A percentile compares a stretch with the other conserved stretches of the same genome.
phyloP scores from a whole-genome alignment of 2,888 invertebrate genomes.

The Athalia cordata region DNA sequence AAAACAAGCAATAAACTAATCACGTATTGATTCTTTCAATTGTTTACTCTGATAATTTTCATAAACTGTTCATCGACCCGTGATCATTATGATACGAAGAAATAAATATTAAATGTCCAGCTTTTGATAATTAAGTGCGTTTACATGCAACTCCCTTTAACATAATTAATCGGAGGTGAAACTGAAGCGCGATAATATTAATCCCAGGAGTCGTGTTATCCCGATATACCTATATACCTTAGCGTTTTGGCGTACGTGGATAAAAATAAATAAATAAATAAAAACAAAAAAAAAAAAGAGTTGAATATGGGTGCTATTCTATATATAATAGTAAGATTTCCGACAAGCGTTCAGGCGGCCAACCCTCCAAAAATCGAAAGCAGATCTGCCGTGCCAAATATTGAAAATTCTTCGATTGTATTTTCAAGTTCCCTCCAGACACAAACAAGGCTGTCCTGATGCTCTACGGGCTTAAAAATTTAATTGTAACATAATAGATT shows the following conservation, averaged over 20 bases:
- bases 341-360: conserved; percentile 28
- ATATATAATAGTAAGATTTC: conserved; percentile 31
- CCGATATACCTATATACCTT: conserved; percentile 47
- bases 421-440: conserved; percentile 57
- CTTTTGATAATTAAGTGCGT: too few relatives aligned
- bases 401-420: conserved; percentile 53
- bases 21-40: neutral
- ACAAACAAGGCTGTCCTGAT: conserved; percentile 53
- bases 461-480: conserved; percentile 57
- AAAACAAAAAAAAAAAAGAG: conserved; percentile 38
- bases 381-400: conserved; percentile 45
- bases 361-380: conserved; percentile 40
- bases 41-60: too few relatives aligned
- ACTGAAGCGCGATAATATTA: conserved; percentile 49
- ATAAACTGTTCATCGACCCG: too few relatives aligned
- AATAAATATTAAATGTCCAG: too few relatives aligned
- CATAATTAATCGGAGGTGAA: conserved; percentile 47
- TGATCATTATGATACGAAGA: too few relatives aligned
- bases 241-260: neutral
- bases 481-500: conserved; percentile 44
- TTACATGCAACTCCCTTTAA: neutral
- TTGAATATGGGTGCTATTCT: conserved; percentile 44
- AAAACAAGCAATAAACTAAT: conserved; percentile 52
- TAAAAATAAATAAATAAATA: conserved; percentile 33
- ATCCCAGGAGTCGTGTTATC: conserved; percentile 52